These are phyloP conservation scores for Siphlonurus alternatus DNA, from an alignment of 2,888 invertebrate species.

Conservation along the genomic window DNA sequence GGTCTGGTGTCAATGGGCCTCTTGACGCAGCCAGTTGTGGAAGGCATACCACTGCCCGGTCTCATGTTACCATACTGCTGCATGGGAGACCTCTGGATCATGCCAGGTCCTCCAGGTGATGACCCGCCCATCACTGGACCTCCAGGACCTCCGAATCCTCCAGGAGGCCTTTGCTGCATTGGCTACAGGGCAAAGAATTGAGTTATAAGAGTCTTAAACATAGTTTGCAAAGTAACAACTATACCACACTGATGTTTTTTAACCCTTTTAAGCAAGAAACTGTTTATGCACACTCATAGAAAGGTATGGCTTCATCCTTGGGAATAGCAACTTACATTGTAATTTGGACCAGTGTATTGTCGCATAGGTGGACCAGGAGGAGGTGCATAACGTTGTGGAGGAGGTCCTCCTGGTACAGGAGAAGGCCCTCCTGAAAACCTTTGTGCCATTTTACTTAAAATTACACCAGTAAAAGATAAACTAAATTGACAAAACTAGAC, in stretches of 20 bases:
- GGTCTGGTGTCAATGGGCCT: slow-evolving; percentile 41
- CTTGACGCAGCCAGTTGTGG: slow-evolving; percentile 39
- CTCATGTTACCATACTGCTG: slow-evolving; percentile 41
- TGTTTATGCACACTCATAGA: too few species aligned
- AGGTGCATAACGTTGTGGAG: slow-evolving; percentile 40
- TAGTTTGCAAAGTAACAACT: too few species aligned
- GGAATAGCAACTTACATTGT: slow-evolving; percentile 51
- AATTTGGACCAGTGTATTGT: slow-evolving; percentile 54
- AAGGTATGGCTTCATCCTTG: too few species aligned
- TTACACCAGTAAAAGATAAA: not conserved
- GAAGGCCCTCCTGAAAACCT: slow-evolving; percentile 16
- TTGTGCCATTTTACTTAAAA: slow-evolving; percentile 17
- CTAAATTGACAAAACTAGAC: not conserved
- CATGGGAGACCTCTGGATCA: slow-evolving; percentile 38
- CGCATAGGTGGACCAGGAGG: slow-evolving; percentile 39
- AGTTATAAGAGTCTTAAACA: too few species aligned
- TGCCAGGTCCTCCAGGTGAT: slow-evolving; percentile 28
- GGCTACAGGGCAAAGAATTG: slow-evolving; percentile 26
- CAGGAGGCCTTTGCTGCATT: slow-evolving; percentile 5
- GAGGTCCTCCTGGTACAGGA: slow-evolving; percentile 26
- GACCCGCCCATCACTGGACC: slow-evolving; percentile 28
- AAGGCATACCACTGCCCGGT: slow-evolving; percentile 38
- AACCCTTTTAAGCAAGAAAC: too few species aligned
- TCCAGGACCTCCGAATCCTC: slow-evolving; percentile 20
- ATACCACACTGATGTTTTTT: too few species aligned